Evolutionary conservation across 2,113 vertebrate genomes (phyloP).

Genomic region (Chaetura pelagica): DNA sequence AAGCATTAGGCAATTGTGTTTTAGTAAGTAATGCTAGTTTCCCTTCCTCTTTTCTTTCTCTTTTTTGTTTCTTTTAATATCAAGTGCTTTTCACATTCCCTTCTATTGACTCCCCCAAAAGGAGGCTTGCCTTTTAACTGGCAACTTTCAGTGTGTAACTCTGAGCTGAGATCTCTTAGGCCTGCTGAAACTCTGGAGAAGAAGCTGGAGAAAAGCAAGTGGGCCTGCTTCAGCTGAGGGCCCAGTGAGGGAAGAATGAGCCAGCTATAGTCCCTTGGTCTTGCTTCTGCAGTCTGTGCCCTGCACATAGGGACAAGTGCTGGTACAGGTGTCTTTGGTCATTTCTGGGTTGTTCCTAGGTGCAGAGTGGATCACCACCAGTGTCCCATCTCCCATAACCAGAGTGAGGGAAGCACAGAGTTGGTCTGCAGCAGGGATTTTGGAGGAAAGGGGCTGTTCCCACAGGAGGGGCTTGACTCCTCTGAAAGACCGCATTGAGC

Average conservation of each 20-base stretch:
- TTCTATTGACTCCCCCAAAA: not conserved
- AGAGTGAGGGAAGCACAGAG: not conserved
- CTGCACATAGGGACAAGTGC: too few species aligned
- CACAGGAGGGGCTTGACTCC: not conserved
- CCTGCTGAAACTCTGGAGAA: not conserved
- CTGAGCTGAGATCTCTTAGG: not conserved
- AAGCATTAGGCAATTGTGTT: not conserved
- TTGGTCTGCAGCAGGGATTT: not conserved
- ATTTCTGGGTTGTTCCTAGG: not conserved
- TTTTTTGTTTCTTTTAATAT: not conserved
- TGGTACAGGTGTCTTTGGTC: not conserved
- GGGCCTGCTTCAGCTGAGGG: not conserved
- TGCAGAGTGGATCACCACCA: not conserved
- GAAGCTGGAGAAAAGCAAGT: not conserved
- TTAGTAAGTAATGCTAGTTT: not conserved
- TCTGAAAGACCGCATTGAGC: accelerated
- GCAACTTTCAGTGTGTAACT: not conserved
- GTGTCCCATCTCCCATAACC: not conserved
- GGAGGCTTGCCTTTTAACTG: not conserved
- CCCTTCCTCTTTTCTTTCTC: not conserved
- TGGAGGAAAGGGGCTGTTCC: not conserved
- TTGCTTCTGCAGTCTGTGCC: not conserved
- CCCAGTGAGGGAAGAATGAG: not conserved
- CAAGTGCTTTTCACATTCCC: not conserved
- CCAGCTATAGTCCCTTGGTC: not conserved